phyloP scores from a whole-genome alignment of 2,113 vertebrate genomes.

The Saccopteryx leptura region DNA sequence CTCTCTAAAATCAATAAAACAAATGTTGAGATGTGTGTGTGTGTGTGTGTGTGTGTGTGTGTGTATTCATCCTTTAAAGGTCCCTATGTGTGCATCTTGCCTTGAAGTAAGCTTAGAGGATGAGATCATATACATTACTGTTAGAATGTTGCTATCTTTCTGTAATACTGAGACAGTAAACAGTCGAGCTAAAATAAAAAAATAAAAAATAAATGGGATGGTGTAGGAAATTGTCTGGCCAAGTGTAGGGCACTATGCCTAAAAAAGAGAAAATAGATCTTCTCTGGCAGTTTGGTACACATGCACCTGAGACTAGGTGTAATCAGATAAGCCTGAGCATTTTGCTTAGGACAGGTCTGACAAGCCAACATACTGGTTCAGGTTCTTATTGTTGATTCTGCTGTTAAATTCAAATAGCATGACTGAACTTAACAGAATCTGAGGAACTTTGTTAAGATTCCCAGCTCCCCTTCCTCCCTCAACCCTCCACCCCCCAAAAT shows the following conservation, averaged over 20 bases:
- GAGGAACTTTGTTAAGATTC: constrained; percentile 44
- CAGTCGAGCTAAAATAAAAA: neutral
- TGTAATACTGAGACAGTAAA: constrained; percentile 20
- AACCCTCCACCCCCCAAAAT: neutral
- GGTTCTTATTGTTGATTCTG: constrained; percentile 61
- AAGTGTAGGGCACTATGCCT: neutral
- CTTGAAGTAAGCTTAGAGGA: neutral
- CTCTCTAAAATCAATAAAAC: too few relatives aligned
- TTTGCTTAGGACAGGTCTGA: constrained; percentile 49
- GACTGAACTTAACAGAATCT: constrained; percentile 50
- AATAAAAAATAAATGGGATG: neutral
- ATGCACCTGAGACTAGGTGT: neutral
- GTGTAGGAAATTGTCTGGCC: constrained; percentile 34
- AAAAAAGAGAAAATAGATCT: neutral
- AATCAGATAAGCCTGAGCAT: constrained; percentile 58
- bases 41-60: too few relatives aligned
- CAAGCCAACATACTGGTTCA: constrained; percentile 48
- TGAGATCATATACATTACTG: neutral
- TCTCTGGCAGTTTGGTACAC: constrained; percentile 36
- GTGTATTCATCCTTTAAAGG: neutral
- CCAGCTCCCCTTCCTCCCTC: neutral
- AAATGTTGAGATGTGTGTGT: too few relatives aligned
- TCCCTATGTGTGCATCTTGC: neutral
- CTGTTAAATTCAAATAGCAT: constrained; percentile 46
- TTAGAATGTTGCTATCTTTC: neutral